A percentile compares a stretch with the other conserved stretches of the same genome.
Evolutionary conservation across 2,888 invertebrate genomes (phyloP).

Genomic region (Erebia epiphron): DNA sequence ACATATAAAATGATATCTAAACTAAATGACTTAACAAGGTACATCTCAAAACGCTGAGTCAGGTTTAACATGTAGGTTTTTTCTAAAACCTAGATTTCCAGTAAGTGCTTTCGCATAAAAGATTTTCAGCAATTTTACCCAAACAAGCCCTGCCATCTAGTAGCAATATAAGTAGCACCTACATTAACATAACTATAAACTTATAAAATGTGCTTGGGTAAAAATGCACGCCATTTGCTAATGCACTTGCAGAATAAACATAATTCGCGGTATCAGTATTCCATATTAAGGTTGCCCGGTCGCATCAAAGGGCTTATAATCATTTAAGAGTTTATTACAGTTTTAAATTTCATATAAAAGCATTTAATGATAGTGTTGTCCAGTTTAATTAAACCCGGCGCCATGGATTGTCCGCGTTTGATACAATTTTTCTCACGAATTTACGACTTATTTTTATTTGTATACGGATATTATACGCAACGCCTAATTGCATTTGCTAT

Average conservation of each 20-base stretch:
- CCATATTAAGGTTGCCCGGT: slow-evolving; percentile 7
- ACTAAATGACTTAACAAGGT: no score
- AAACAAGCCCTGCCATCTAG: no score
- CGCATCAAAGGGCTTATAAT: slow-evolving; percentile 21
- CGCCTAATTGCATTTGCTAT: slow-evolving; percentile 22
- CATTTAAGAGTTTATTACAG: slow-evolving; percentile 23
- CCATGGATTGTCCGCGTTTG: slow-evolving; percentile 22
- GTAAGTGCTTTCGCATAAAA: no score
- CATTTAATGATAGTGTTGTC: slow-evolving; percentile 27
- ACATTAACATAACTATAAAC: neutral
- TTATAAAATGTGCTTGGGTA: neutral
- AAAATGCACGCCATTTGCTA: neutral
- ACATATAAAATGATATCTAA: no score
- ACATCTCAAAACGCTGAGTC: no score
- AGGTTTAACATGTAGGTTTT: no score
- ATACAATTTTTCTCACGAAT: slow-evolving; percentile 19
- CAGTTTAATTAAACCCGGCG: slow-evolving; percentile 31
- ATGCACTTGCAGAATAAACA: slow-evolving; percentile 7
- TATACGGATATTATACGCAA: slow-evolving; percentile 15
- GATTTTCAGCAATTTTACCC: no score
- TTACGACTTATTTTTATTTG: slow-evolving; percentile 19
- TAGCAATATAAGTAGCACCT: neutral
- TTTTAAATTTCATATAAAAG: slow-evolving; percentile 26
- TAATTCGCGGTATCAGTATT: slow-evolving; percentile 7
- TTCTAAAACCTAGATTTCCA: no score